Percentiles rank a stretch among this genome's conserved stretches.
phyloP scores from a whole-genome alignment of 2,113 vertebrate species.

The Carollia perspicillata region DNA sequence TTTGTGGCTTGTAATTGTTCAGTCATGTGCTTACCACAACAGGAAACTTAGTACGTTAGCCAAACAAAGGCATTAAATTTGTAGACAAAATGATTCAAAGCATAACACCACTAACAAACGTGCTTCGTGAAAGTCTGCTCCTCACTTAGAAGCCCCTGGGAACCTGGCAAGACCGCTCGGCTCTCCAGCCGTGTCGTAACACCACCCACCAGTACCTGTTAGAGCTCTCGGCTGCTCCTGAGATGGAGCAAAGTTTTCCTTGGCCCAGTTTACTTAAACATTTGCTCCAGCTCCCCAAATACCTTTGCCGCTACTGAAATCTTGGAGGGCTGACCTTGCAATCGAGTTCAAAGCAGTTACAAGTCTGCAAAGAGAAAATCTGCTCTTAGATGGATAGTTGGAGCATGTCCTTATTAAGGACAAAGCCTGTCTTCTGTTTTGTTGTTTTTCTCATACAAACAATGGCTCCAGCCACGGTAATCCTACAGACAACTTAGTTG shows the following conservation, averaged over 20 bases:
- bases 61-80: not conserved
- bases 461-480: not conserved
- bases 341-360: constrained; percentile 22
- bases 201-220: not conserved
- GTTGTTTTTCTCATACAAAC: not conserved
- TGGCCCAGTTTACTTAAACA: constrained; percentile 3
- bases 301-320: not conserved
- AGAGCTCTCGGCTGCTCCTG: not conserved
- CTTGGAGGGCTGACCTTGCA: not conserved
- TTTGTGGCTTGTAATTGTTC: not conserved
- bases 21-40: not conserved
- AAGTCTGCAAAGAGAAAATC: not conserved
- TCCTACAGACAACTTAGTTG: not conserved
- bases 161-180: not conserved
- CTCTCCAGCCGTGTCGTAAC: not conserved
- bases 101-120: not conserved
- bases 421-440: not conserved
- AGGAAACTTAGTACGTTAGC: not conserved
- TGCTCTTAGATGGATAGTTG: not conserved
- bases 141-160: not conserved
- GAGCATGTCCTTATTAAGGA: not conserved
- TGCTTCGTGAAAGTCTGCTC: not conserved
- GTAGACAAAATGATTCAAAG: not conserved
- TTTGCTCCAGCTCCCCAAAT: constrained; percentile 42
- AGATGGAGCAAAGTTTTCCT: constrained; percentile 7